phyloP scores from a whole-genome alignment of 2,888 invertebrate genomes.

The Corythucha ciliata region DNA sequence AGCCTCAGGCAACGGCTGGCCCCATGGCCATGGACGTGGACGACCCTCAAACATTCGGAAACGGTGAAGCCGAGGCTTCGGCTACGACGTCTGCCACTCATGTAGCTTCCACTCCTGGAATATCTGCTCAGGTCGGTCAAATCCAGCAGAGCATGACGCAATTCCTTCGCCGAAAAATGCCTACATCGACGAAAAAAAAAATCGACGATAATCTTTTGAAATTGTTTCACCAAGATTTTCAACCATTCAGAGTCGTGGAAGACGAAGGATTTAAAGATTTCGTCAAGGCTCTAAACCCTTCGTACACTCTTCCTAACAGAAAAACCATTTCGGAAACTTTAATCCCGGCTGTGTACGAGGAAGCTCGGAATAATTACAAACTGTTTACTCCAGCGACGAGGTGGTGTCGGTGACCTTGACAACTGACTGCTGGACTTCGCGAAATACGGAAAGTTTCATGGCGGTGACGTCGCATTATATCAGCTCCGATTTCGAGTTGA shows the following conservation, averaged over 20 bases:
- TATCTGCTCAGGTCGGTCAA: too few species aligned
- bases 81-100: too few species aligned
- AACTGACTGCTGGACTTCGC: slow-evolving; percentile 20
- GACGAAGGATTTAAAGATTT: slow-evolving; percentile 37
- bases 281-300: slow-evolving; percentile 35
- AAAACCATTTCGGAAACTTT: slow-evolving; percentile 33
- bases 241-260: slow-evolving; percentile 38
- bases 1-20: too few species aligned
- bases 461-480: slow-evolving; percentile 6
- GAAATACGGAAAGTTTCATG: slow-evolving; percentile 1
- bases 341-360: slow-evolving; percentile 31
- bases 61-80: too few species aligned
- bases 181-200: slow-evolving; percentile 32
- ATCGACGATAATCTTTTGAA: slow-evolving; percentile 33
- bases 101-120: too few species aligned
- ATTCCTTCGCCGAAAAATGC: slow-evolving; percentile 13
- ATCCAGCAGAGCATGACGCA: too few species aligned
- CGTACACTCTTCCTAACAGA: slow-evolving; percentile 35
- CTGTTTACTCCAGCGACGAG: neutral
- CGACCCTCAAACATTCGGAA: too few species aligned
- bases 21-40: too few species aligned
- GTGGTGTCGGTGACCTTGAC: neutral
- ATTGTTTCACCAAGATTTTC: slow-evolving; percentile 37
- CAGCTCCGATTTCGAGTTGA: slow-evolving; percentile 2
- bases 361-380: slow-evolving; percentile 12